Evolutionary conservation across 2,113 vertebrate species (phyloP), one percentile per base, ranked within the genome.

Genomic region (Thalassoma bifasciatum): DNA sequence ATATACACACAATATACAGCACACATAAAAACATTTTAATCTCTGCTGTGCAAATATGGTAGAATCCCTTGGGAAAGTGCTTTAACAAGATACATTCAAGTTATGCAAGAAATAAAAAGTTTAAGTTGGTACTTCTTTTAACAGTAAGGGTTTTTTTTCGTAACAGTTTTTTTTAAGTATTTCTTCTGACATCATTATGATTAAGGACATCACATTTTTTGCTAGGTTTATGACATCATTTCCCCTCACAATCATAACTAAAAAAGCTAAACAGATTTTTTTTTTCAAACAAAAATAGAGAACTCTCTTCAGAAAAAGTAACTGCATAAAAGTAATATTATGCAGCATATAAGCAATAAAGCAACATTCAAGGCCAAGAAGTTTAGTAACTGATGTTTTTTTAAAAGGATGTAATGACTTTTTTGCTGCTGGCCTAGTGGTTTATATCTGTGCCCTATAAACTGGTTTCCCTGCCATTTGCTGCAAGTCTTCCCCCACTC

Each of bases 321-420:
- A 51, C 38, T 56, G 37, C 42, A 64, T 69, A 46, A 61, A 58
- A 64, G 59, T 66, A 17, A 47, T 7, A 72, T 69, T 75, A 53
- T 34, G 23, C 11, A 19, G 63, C 56, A 66, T 0, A 47, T 46
- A 54, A 42, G 49, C 65, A n/a, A 30, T 72, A 76, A 85, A 77
- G 72, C 77, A 47, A 66, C 30, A 63, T 19, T 14, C 19, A 78
- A 86, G 66, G 74, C 40, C 70, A n/a, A 73, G 76, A 69, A 21
- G 62, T 34, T 59, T 46, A 50, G n/a, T n/a, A n/a, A n/a, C n/a
- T n/a, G n/a, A n/a, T n/a, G n/a, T n/a, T n/a, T n/a, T n/a, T n/a
- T n/a, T n/a, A n/a, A n/a, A n/a, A n/a, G n/a, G n/a, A n/a, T n/a
- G n/a, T n/a, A n/a, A n/a, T n/a, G n/a, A n/a, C n/a, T 16, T 19